Base-by-base conservation (phyloP, 1,140 invertebrate species). In the Eupeodes corollae region DNA sequence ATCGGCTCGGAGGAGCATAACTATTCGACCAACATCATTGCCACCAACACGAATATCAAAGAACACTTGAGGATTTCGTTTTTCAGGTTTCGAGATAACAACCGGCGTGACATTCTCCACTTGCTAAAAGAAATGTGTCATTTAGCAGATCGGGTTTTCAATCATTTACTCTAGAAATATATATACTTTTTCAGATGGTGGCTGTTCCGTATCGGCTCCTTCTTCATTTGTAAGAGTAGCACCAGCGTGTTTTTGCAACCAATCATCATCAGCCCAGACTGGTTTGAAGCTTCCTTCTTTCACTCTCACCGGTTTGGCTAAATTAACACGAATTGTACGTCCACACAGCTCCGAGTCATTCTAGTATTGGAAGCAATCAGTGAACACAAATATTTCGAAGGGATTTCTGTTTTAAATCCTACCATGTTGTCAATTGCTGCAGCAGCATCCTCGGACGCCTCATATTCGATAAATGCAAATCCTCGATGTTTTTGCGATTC, bases 351-450 rank as follows among this genome's bases (percentile, higher is more conserved):
- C 96, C 0, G 92, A 89, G 67, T 99, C 93, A 77, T 99, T 96
- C 91, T 95, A 63, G 31, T 71, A 74, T 42, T 10, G 5, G 13
- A n/a, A n/a, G n/a, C n/a, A n/a, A n/a, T n/a, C n/a, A n/a, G n/a
- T n/a, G n/a, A n/a, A n/a, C n/a, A n/a, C n/a, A n/a, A n/a, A n/a
- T n/a, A 34, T 34, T 10, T 10, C 33, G n/a, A n/a, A 6, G 0
- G 13, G 14, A 6, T 30, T 6, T n/a, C 6, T 10, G 2, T 30
- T 14, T 32, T 3, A n/a, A 6, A 10, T 12, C 48, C 61, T 76
- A 93, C 90, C 95, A 99, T 98, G 63, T 99, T 99, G 73, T 99
- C 96, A 63, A 99, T 98, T 31, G 97, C 94, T 43, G 93, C 88
- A 15, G 88, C 83, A 42, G 95, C 94, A 83, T 98, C 95, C 76